Evolutionary conservation across 1,140 invertebrate genomes (phyloP), one percentile per base, ranked within the genome.

Genomic region (Littorina saxatilis): DNA sequence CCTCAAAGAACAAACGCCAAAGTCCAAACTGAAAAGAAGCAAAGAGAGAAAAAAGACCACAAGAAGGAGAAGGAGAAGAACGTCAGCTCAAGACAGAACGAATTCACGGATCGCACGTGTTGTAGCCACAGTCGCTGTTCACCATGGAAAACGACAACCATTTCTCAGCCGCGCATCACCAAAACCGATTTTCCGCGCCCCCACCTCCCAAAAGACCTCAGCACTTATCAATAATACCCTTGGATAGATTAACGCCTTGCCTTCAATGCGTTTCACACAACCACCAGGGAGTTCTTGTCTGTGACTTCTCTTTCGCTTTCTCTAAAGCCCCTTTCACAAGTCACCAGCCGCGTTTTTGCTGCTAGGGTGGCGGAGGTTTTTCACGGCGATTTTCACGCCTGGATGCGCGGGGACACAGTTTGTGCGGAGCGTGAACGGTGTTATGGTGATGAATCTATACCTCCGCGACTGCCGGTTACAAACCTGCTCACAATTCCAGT

Each of bases 151-250:
- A 61, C 58, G 58, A n/a, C 20, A 23, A 61, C 20, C 58, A 29
- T n/a, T 61, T 61, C 58, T 29, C 37, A 20, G 20, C 1, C 39
- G 58, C 75, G 47, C 75, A 78, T 78, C 75, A 58, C 29, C 75
- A 78, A 78, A 78, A 78, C 75, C 75, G 75, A 78, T 78, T 78
- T 78, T 78, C 58, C 75, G 37, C 75, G 1, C 27, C 37, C 75
- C 2, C 58, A 63, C 13, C 23, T 58, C n/a, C 37, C 4, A 78
- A 78, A 63, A 43, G 75, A 39, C 55, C 50, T 32, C 75, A n/a
- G 75, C 52, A 78, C 75, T 78, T 78, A 78, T 43, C 75, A 58
- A 66, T 43, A 43, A 73, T 73, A 73, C 37, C 35, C 11, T 13
- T 9, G 70, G 70, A 73, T 73, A 73, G 70, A 73, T 73, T 73